These are phyloP conservation scores for Pycnomerus fuliginosus DNA, from an alignment of 2,888 invertebrate genomes.

Conservation along the genomic window DNA sequence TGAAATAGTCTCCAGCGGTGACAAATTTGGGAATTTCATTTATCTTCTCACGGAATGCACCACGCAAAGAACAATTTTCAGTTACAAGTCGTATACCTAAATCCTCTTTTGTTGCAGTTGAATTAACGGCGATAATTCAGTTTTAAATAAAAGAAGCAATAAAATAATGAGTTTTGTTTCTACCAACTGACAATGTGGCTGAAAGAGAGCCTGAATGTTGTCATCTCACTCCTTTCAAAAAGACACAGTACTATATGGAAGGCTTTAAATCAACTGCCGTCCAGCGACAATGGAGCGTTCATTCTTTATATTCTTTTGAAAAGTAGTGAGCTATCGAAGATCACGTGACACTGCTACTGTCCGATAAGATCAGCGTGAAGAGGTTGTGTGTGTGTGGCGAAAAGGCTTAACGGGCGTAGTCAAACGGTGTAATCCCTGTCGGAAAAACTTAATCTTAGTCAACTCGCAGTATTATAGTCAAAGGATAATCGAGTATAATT, in stretches of 20 bases:
- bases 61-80: too few relatives aligned
- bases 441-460: slow-evolving; percentile 23
- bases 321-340: slow-evolving; percentile 24
- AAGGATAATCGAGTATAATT: slow-evolving; percentile 7
- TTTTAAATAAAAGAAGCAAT: too few relatives aligned
- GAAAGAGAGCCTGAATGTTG: too few relatives aligned
- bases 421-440: slow-evolving; percentile 21
- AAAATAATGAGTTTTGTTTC: too few relatives aligned
- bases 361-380: slow-evolving; percentile 31
- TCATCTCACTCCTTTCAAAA: too few relatives aligned
- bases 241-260: neutral
- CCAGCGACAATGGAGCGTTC: slow-evolving; percentile 8
- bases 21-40: too few relatives aligned
- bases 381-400: slow-evolving; percentile 28
- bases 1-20: too few relatives aligned
- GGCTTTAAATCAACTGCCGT: slow-evolving; percentile 3
- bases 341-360: slow-evolving; percentile 31
- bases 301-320: slow-evolving; percentile 21
- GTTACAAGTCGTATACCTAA: too few relatives aligned
- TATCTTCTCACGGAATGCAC: too few relatives aligned
- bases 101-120: too few relatives aligned
- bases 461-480: slow-evolving; percentile 7
- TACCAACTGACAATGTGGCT: too few relatives aligned
- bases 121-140: too few relatives aligned
- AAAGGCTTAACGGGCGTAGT: slow-evolving; percentile 14